These are phyloP conservation scores for Patiria pectinifera DNA, from an alignment of 53 echinoderm and acorn worm species.

Conservation along the genomic window DNA sequence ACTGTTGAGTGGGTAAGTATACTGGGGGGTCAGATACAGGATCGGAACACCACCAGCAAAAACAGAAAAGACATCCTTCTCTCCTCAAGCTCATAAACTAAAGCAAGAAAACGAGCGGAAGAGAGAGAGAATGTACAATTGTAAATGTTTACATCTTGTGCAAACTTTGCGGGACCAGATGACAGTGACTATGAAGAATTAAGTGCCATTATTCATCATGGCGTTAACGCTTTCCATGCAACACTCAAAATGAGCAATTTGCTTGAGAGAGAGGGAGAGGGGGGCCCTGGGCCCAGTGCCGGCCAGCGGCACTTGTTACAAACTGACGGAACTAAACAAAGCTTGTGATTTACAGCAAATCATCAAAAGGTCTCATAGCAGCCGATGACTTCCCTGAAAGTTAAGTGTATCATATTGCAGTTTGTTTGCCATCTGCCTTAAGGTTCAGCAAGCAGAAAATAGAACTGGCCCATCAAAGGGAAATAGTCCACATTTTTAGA, in stretches of 20 bases:
- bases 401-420: slow-evolving; percentile 21
- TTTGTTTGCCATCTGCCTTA: slow-evolving; percentile 9
- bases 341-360: slow-evolving; percentile 49
- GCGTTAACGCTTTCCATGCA: slow-evolving; percentile 21
- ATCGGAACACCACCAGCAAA: slow-evolving; percentile 23
- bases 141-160: slow-evolving; percentile 69
- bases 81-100: slow-evolving; percentile 55
- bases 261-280: not conserved
- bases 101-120: slow-evolving; percentile 50
- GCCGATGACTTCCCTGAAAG: slow-evolving; percentile 33
- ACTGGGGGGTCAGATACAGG: slow-evolving; percentile 23
- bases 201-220: slow-evolving; percentile 63
- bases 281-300: not conserved
- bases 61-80: slow-evolving; percentile 47
- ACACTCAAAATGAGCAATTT: slow-evolving; percentile 27
- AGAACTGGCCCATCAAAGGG: not conserved
- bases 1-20: slow-evolving; percentile 23
- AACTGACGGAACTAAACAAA: slow-evolving; percentile 66
- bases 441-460: slow-evolving; percentile 1
- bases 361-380: slow-evolving; percentile 56
- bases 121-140: slow-evolving; percentile 56
- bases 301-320: slow-evolving; percentile 52
- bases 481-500: not conserved
- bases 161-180: slow-evolving; percentile 65
- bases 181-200: slow-evolving; percentile 67